Conservation (phyloP, 1,140 invertebrate genomes). For the Temnothorax nylanderi region DNA sequence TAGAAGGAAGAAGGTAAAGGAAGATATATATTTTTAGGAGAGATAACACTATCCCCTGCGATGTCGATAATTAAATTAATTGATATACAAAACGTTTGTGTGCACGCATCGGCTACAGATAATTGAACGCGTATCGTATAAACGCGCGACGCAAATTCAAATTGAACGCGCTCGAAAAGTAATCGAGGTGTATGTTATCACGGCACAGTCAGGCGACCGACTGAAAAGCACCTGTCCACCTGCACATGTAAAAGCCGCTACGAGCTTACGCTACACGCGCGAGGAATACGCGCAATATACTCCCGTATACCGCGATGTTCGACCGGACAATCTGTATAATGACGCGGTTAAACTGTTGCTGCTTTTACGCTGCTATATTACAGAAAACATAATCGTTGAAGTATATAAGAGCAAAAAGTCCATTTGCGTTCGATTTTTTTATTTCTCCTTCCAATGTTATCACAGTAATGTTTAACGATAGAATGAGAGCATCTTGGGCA, state of each 20-base stretch:
- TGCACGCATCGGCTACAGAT: neutral
- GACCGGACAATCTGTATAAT: constrained; percentile 14
- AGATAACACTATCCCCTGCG: neutral
- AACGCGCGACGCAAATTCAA: neutral
- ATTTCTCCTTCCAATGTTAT: neutral
- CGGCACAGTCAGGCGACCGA: constrained; percentile 39
- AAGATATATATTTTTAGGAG: neutral
- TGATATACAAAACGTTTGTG: neutral
- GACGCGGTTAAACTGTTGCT: constrained; percentile 1
- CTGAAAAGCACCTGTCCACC: constrained; percentile 55
- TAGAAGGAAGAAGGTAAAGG: neutral
- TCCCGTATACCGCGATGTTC: neutral
- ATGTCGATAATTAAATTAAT: neutral
- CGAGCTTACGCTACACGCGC: neutral
- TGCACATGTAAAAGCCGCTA: constrained; percentile 11
- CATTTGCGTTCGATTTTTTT: neutral
- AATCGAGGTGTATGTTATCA: constrained; percentile 22
- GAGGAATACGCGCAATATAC: neutral
- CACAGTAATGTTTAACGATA: neutral
- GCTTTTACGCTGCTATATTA: neutral
- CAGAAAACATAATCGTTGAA: neutral
- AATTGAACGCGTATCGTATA: neutral
- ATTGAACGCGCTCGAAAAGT: neutral
- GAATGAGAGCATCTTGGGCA: no score
- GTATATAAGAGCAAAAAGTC: neutral